phyloP scores from a whole-genome alignment of 2,113 vertebrate species.

The rabbit (Oryctolagus cuniculus) region mOryCun1.1 NC_091442.1:98527001-98527500 shows the following conservation, averaged over 20 bases:
- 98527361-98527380: neutral
- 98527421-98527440: neutral
- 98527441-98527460: neutral
- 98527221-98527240: constrained; percentile 22
- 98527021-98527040: neutral
- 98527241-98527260: neutral
- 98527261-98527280: neutral
- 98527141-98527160: neutral
- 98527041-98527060: neutral
- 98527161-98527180: neutral
- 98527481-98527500: neutral
- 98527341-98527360: neutral
- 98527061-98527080: neutral
- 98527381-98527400: neutral
- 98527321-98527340: neutral
- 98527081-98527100: neutral
- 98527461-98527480: neutral
- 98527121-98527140: neutral
- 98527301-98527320: neutral
- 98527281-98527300: neutral
- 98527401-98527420: neutral
- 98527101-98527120: neutral
- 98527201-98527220: neutral
- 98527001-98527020: neutral
- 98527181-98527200: neutral